Evolutionary conservation across 35 echinoderm and acorn worm genomes (phyloP), one percentile per base, ranked within the genome.

Genomic region (Hemicentrotus pulcherrimus): DNA sequence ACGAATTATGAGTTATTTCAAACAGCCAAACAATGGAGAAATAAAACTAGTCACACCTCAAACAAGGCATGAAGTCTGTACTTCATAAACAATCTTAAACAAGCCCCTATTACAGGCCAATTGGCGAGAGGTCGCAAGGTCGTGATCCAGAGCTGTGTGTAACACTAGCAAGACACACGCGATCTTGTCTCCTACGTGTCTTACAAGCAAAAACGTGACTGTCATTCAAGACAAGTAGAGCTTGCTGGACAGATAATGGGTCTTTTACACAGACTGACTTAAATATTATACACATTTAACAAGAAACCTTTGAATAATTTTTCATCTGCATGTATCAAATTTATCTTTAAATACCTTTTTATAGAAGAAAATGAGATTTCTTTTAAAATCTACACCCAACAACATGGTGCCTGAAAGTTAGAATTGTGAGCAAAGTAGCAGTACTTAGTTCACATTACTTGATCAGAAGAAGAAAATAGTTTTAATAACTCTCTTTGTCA

Each of bases 41-140:
- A 92, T 92, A 92, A 92, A 55, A 12, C 30, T 88, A 88, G 33
- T 91, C 88, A 78, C 65, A 78, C 65, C 65, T 78, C 18, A 41
- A 90, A 90, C 32, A 90, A 90, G 16, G 32, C 32, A 45, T 90
- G 88, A 90, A 45, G 88, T 90, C 88, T 90, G 19, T 14, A 59
- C 88, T 28, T 47, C 12, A 0, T 35, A 90, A 90, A 90, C 5
- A 41, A 32, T 89, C 12, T 33, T 13, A 90, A 47, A 86, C 86
- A 14, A 47, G 46, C 46, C 32, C 88, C 32, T 47, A 90, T 90
- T 47, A 90, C 46, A 47, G 88, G 0, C 88, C 88, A 90, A 90
- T 90, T 90, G 88, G 19, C 32, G 12, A 18, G 88, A 47, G 88
- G 88, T 90, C 88, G 46, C 19, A 9, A 30, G 88, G 88, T 90